Evolutionary conservation across 2,797 vertebrate genomes (phyloP).

Genomic region (Sparidentex hasta): DNA sequence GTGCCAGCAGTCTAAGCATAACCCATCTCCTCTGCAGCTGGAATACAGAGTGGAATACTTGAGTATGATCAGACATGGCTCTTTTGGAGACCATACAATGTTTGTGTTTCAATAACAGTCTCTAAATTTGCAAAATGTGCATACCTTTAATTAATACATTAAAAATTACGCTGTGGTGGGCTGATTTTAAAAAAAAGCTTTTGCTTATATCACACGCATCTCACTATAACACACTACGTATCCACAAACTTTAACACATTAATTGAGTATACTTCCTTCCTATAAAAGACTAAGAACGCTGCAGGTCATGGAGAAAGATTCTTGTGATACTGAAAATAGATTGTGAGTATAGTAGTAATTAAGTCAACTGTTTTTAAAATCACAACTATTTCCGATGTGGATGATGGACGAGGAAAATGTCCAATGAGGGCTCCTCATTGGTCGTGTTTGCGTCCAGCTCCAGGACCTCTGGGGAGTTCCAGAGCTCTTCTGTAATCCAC

Average conservation of each 20-base stretch:
- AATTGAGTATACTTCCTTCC: neutral
- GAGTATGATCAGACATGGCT: neutral
- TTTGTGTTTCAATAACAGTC: neutral
- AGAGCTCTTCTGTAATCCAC: neutral
- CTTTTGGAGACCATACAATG: no score
- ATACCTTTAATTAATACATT: conserved; percentile 12
- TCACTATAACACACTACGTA: neutral
- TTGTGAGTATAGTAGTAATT: neutral
- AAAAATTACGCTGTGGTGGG: neutral
- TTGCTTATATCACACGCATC: neutral
- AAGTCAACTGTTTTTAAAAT: neutral
- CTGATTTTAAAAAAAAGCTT: neutral
- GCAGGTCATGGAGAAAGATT: neutral
- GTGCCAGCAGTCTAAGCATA: no score
- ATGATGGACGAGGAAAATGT: neutral
- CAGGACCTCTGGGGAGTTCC: neutral
- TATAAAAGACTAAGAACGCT: neutral
- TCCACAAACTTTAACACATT: neutral
- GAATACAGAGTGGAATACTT: no score
- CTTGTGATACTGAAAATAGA: neutral
- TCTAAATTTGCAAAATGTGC: neutral
- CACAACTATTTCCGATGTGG: neutral
- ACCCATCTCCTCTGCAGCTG: no score
- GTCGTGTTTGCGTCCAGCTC: neutral
- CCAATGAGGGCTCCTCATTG: neutral